Conservation (phyloP, 2,113 vertebrate species). For the Empidonax traillii region DNA sequence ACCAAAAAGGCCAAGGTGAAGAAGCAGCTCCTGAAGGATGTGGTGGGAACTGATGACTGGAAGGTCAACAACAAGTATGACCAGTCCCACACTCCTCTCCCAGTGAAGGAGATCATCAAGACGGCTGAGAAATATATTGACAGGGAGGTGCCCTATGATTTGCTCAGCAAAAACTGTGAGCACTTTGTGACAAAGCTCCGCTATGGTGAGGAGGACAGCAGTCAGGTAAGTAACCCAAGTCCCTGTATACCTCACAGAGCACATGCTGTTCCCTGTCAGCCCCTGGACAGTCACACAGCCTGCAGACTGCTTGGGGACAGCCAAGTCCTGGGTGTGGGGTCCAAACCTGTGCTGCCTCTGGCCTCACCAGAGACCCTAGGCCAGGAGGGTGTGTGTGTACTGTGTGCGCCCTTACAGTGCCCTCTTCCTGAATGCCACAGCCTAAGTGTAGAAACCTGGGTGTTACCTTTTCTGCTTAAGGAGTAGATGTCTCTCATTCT, state of each 20-base stretch:
- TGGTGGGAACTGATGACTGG: slow-evolving; percentile 82
- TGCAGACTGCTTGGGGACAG: neutral
- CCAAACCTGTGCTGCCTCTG: neutral
- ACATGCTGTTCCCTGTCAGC: neutral
- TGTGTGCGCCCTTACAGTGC: neutral
- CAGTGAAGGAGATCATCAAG: slow-evolving; percentile 82
- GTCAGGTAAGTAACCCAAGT: slow-evolving; percentile 76
- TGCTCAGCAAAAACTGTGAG: slow-evolving; percentile 90
- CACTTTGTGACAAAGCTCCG: slow-evolving; percentile 92
- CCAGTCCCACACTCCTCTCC: slow-evolving; percentile 75
- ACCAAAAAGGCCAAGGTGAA: slow-evolving; percentile 87
- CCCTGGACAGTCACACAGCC: neutral
- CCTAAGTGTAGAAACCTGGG: fast-evolving
- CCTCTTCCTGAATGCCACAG: neutral
- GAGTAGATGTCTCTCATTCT: neutral
- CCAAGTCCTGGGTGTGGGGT: fast-evolving
- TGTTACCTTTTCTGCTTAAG: fast-evolving
- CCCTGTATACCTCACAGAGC: neutral
- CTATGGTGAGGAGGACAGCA: slow-evolving; percentile 85
- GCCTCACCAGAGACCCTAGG: neutral
- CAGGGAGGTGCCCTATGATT: slow-evolving; percentile 86
- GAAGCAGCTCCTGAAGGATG: slow-evolving; percentile 90
- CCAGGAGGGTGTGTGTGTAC: neutral
- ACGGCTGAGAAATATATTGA: slow-evolving; percentile 79
- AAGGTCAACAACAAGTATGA: slow-evolving; percentile 94